Evolutionary conservation across 2,888 invertebrate genomes (phyloP).

Genomic region (Amphipoea lucens): DNA sequence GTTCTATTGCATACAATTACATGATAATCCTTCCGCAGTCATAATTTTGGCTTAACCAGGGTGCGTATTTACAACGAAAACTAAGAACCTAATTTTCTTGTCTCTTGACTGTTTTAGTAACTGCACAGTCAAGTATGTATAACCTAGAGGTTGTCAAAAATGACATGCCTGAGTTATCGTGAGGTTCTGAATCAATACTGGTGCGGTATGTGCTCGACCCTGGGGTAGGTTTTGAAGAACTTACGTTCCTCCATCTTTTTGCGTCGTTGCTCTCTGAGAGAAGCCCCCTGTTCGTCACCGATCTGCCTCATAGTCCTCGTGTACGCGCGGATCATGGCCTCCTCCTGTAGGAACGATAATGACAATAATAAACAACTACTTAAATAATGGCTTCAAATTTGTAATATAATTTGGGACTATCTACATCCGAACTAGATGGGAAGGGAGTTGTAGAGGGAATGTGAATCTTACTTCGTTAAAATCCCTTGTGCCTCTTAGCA

Average conservation of each 20-base stretch:
- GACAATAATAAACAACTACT: background rate
- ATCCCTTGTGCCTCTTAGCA: background rate
- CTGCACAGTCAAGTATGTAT: background rate
- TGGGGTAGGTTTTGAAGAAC: background rate
- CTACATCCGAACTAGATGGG: background rate
- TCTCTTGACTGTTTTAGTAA: background rate
- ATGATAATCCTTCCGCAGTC: no score
- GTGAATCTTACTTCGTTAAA: conserved; percentile 23
- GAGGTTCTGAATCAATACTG: background rate
- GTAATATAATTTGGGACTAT: background rate
- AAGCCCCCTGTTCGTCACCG: background rate
- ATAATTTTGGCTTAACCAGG: no score
- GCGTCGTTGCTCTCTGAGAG: background rate
- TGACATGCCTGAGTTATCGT: background rate
- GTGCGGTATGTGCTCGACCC: background rate
- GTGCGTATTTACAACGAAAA: background rate
- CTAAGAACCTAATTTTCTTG: background rate
- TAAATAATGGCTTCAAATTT: background rate
- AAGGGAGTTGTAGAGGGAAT: background rate
- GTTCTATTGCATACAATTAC: no score
- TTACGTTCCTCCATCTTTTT: background rate
- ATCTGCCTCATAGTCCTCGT: background rate
- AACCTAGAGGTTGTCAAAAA: background rate
- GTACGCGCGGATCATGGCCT: background rate
- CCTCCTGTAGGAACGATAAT: background rate